Percentiles rank a stretch among this genome's conserved stretches.
phyloP scores from a whole-genome alignment of 2,113 vertebrate genomes.

The Eulemur macaco region DNA sequence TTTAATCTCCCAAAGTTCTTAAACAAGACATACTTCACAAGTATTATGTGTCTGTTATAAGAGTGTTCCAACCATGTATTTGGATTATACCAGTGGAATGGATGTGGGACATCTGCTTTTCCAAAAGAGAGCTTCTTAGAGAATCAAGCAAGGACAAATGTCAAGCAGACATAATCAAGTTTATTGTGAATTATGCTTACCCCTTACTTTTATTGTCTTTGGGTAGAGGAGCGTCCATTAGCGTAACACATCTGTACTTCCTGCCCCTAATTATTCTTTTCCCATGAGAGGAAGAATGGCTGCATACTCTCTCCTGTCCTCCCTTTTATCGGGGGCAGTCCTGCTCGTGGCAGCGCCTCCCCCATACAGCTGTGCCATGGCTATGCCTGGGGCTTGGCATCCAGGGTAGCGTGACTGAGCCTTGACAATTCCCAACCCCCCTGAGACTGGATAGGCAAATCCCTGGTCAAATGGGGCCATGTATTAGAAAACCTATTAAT shows the following conservation, averaged over 20 bases:
- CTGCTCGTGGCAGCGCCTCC: not conserved
- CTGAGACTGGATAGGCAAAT: not conserved
- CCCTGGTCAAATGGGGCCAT: not conserved
- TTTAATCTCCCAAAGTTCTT: not conserved
- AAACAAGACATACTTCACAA: not conserved
- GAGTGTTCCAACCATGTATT: not conserved
- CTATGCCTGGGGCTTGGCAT: not conserved
- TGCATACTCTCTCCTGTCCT: not conserved
- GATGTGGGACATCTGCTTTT: not conserved
- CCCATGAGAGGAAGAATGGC: not conserved
- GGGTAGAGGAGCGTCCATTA: not conserved
- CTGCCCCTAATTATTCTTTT: not conserved
- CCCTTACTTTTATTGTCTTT: not conserved
- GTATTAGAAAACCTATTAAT: not conserved
- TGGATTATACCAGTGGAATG: not conserved
- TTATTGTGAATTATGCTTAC: not conserved
- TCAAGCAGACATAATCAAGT: not conserved
- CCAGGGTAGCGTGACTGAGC: too few species aligned
- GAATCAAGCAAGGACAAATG: not conserved
- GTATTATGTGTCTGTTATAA: not conserved
- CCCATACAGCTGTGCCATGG: too few species aligned
- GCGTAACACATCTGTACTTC: not conserved
- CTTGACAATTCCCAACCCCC: not conserved
- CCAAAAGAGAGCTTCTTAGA: not conserved
- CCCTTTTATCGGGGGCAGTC: not conserved